phyloP scores from a whole-genome alignment of 2,797 vertebrate genomes.

The Esox masquinongy region DNA sequence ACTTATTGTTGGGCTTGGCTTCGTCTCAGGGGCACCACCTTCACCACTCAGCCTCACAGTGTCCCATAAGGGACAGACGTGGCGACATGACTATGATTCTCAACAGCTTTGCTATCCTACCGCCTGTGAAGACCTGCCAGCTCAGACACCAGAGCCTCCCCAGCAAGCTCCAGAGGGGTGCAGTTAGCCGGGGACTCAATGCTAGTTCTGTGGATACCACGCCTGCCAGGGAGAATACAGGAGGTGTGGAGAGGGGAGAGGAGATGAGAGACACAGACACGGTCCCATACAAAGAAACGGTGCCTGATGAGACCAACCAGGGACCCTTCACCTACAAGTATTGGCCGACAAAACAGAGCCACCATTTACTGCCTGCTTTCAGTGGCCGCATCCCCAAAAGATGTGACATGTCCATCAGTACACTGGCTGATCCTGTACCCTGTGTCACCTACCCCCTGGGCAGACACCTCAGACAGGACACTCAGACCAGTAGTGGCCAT shows the following conservation, averaged over 20 bases:
- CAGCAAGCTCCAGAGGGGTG: background rate
- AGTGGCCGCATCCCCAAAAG: background rate
- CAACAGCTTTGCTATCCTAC: constrained; percentile 68
- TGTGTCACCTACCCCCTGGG: constrained; percentile 7
- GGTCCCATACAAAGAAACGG: background rate
- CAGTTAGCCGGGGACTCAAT: background rate
- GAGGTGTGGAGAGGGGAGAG: background rate
- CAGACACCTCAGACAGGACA: background rate
- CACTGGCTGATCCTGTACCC: background rate
- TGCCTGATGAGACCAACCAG: background rate
- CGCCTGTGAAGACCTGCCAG: constrained; percentile 58
- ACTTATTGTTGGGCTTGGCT: constrained; percentile 10
- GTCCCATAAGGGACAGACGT: constrained; percentile 26
- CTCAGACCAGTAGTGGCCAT: background rate
- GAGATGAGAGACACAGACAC: background rate
- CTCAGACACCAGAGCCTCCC: constrained; percentile 19
- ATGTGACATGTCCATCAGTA: background rate
- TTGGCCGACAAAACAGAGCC: background rate
- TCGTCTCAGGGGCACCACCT: background rate
- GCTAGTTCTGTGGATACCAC: background rate
- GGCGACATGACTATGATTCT: constrained; percentile 48
- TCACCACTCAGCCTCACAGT: constrained; percentile 25
- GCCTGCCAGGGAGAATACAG: background rate
- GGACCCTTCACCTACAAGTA: background rate
- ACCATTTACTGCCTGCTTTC: background rate